Percentiles rank a stretch among this genome's conserved stretches.
Evolutionary conservation across 2,888 invertebrate genomes (phyloP).

Genomic region (Drosophila hawaiiensis): DNA sequence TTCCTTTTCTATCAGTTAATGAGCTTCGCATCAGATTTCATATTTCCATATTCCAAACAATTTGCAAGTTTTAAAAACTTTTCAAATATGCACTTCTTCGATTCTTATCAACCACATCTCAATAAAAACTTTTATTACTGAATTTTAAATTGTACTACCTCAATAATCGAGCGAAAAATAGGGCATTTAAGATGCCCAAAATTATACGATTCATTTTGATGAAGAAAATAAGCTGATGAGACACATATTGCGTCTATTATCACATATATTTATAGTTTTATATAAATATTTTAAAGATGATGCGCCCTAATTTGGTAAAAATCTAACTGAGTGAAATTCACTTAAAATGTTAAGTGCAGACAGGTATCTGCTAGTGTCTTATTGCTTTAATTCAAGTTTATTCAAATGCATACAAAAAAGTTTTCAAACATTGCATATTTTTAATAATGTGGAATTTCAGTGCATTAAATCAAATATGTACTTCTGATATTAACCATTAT

Average conservation of each 20-base stretch:
- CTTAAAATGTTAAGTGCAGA: background rate
- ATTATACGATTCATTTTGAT: background rate
- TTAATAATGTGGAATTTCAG: background rate
- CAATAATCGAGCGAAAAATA: background rate
- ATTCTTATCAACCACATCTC: background rate
- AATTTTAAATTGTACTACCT: no score
- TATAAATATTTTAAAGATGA: background rate
- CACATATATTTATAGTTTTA: background rate
- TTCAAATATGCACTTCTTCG: background rate
- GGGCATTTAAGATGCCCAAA: background rate
- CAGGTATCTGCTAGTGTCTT: background rate
- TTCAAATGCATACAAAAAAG: background rate
- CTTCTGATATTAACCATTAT: constrained; percentile 9
- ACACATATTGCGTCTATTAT: no score
- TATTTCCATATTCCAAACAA: background rate
- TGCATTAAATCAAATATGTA: background rate
- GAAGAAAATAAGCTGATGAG: background rate
- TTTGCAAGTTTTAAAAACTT: background rate
- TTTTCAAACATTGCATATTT: background rate
- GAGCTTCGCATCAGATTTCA: background rate
- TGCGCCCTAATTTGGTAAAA: background rate
- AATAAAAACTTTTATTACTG: background rate
- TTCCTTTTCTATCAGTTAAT: constrained; percentile 3
- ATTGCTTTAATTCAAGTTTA: background rate
- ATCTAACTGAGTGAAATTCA: background rate